phyloP scores from a whole-genome alignment of 2,888 invertebrate genomes.

The Cheilosia grossa region DNA sequence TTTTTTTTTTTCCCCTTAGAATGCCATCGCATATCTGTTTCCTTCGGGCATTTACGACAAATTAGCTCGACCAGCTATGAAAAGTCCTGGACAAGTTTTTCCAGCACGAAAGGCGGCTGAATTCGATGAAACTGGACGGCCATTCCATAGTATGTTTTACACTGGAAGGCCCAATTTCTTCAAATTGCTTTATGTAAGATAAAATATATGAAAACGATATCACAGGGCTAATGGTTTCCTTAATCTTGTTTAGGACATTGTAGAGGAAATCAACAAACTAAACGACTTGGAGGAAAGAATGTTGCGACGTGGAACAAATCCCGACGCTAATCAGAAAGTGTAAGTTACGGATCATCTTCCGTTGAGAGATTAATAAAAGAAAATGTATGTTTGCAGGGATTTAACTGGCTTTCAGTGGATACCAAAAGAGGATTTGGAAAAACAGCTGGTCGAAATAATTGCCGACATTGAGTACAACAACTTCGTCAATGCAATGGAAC shows the following conservation, averaged over 20 bases:
- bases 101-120: constrained; percentile 93
- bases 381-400: constrained; percentile 82
- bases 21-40: constrained; percentile 96
- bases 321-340: constrained; percentile 86
- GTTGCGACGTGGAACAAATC: constrained; percentile 85
- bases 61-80: constrained; percentile 94
- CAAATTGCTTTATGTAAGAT: constrained; percentile 90
- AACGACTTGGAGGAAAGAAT: constrained; percentile 89
- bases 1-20: constrained; percentile 83
- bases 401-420: constrained; percentile 87
- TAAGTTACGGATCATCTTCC: constrained; percentile 80
- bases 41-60: constrained; percentile 96
- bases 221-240: background rate
- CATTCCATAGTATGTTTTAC: constrained; percentile 95
- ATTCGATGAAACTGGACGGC: constrained; percentile 95
- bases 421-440: constrained; percentile 87
- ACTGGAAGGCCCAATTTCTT: constrained; percentile 94
- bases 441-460: constrained; percentile 87
- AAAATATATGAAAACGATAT: background rate
- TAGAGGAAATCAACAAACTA: constrained; percentile 87
- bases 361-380: background rate
- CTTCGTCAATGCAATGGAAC: constrained; percentile 89
- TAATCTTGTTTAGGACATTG: constrained; percentile 85
- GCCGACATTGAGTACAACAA: constrained; percentile 88
- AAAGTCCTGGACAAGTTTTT: constrained; percentile 94